Conservation (phyloP, 2,888 invertebrate species). For the Drosophila paracracens region DNA sequence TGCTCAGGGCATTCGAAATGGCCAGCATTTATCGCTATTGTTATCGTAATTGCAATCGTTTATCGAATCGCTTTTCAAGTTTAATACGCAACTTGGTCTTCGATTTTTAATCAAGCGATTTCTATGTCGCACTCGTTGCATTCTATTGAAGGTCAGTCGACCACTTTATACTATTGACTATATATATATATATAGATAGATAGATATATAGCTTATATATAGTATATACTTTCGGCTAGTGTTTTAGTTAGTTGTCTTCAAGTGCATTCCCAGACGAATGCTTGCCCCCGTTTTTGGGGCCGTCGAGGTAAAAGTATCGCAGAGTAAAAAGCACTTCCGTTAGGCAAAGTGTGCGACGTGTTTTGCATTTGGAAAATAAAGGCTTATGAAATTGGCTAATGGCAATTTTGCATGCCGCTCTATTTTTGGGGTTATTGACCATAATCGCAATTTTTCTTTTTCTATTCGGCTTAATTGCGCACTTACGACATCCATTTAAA, state of each 20-base stretch:
- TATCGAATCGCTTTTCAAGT: slow-evolving; percentile 60
- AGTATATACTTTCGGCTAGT: background rate
- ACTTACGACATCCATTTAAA: slow-evolving; percentile 14
- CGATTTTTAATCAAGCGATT: slow-evolving; percentile 67
- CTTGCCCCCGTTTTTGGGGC: slow-evolving; percentile 42
- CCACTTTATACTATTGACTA: background rate
- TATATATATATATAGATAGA: background rate
- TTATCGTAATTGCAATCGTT: slow-evolving; percentile 29
- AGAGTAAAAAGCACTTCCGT: slow-evolving; percentile 53
- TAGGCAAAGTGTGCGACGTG: slow-evolving; percentile 66
- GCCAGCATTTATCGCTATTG: slow-evolving; percentile 2
- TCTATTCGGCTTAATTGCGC: slow-evolving; percentile 28
- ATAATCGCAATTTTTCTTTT: slow-evolving; percentile 63
- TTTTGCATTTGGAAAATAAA: slow-evolving; percentile 43
- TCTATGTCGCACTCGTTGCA: slow-evolving; percentile 67
- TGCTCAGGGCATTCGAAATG: slow-evolving; percentile 19
- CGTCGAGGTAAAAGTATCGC: slow-evolving; percentile 48
- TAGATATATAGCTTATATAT: background rate
- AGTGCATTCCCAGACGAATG: slow-evolving; percentile 35
- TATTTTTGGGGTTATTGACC: slow-evolving; percentile 79
- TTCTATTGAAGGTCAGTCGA: slow-evolving; percentile 44
- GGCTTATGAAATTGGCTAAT: slow-evolving; percentile 57
- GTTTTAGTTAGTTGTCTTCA: slow-evolving; percentile 1
- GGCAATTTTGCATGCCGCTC: slow-evolving; percentile 49
- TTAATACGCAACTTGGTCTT: slow-evolving; percentile 70